phyloP scores from a whole-genome alignment of 92 coral and sea anemone genomes.

The Actinostola sp. region DNA sequence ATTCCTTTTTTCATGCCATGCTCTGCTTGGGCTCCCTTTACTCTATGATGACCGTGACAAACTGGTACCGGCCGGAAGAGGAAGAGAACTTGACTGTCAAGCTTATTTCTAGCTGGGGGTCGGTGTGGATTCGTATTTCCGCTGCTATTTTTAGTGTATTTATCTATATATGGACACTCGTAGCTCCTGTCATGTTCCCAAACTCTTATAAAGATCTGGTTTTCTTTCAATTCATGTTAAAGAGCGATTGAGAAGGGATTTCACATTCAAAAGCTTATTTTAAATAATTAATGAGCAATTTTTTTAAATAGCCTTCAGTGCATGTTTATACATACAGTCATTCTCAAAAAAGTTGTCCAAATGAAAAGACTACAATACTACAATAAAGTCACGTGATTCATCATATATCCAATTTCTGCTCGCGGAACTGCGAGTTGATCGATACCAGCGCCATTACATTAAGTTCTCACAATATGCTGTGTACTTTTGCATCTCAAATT shows the following conservation, averaged over 20 bases:
- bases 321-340: no score
- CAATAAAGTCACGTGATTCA: no score
- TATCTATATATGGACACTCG: slow-evolving; percentile 93
- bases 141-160: slow-evolving; percentile 95
- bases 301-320: no score
- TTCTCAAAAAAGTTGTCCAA: no score
- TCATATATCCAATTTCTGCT: no score
- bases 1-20: slow-evolving; percentile 89
- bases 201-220: slow-evolving; percentile 85
- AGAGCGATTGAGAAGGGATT: neutral
- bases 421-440: no score
- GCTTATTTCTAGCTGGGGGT: slow-evolving; percentile 92
- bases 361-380: no score
- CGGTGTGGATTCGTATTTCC: slow-evolving; percentile 94
- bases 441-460: no score
- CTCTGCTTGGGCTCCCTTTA: slow-evolving; percentile 85
- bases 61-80: slow-evolving; percentile 98
- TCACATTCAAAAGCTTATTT: no score
- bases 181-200: slow-evolving; percentile 95
- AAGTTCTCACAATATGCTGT: no score
- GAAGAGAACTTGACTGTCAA: slow-evolving; percentile 87
- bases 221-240: slow-evolving; percentile 93
- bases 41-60: slow-evolving; percentile 92
- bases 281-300: no score
- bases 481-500: no score